These are phyloP conservation scores for Oscheius sp. DNA, from an alignment of 2,888 invertebrate genomes.

Conservation along the genomic window DNA sequence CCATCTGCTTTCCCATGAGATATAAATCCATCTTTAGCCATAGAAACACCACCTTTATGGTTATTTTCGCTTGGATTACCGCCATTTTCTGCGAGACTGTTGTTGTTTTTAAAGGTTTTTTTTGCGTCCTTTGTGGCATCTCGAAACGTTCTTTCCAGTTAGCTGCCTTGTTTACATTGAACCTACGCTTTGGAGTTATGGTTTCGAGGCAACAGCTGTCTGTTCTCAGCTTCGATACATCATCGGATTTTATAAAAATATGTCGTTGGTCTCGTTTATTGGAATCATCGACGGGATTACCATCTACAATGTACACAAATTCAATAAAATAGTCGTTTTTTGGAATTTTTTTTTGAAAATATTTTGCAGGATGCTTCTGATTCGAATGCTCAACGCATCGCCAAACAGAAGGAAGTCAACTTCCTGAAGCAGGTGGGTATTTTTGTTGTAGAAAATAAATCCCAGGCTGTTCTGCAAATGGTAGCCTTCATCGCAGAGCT, in stretches of 20 bases:
- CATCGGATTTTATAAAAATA: constrained; percentile 12
- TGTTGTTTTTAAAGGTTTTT: background rate
- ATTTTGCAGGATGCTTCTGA: no score
- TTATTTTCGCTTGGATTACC: background rate
- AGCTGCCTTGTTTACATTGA: constrained; percentile 6
- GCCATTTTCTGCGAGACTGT: background rate
- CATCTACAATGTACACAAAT: background rate
- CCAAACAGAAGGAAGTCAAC: constrained; percentile 37
- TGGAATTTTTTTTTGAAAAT: no score
- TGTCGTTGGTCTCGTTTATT: constrained; percentile 4
- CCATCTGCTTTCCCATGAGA: constrained; percentile 17
- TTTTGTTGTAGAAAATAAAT: background rate
- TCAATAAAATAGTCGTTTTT: background rate
- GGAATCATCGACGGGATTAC: constrained; percentile 12
- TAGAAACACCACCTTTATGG: background rate
- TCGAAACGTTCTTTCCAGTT: background rate
- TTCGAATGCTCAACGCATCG: no score
- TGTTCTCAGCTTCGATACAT: background rate
- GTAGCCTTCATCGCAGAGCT: background rate
- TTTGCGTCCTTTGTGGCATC: background rate
- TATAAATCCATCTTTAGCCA: constrained; percentile 1
- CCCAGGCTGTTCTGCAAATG: background rate
- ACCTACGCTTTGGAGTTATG: background rate
- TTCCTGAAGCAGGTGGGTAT: constrained; percentile 40
- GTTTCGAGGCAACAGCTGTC: background rate